Percentiles rank a stretch among this genome's conserved stretches.
phyloP scores from a whole-genome alignment of 64 coral and sea anemone species.

The Dendronephthya gigantea region DNA sequence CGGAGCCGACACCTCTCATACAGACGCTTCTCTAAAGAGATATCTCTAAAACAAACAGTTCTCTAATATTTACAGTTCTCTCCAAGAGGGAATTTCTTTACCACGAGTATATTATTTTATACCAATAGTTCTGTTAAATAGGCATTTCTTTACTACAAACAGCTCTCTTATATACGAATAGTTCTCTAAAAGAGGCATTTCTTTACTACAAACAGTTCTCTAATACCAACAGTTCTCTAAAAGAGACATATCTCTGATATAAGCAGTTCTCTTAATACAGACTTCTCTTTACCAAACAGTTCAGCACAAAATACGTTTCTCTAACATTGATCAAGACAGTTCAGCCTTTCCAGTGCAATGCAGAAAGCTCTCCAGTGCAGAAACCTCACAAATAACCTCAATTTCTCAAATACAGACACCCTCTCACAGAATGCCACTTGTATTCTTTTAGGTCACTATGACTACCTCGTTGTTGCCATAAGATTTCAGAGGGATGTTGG shows the following conservation, averaged over 20 bases:
- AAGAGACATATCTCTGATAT: not conserved
- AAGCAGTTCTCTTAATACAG: no score
- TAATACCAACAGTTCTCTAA: no score
- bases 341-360: no score
- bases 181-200: not conserved
- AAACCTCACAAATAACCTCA: no score
- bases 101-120: no score
- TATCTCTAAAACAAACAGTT: not conserved
- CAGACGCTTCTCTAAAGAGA: not conserved
- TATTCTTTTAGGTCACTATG: not conserved
- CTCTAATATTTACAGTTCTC: not conserved
- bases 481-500: not conserved
- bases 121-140: no score
- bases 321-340: no score
- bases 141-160: not conserved
- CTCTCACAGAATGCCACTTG: no score
- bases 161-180: no score
- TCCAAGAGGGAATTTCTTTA: not conserved
- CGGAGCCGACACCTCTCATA: not conserved
- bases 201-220: not conserved
- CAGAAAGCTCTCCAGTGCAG: no score
- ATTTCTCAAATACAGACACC: not conserved
- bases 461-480: not conserved
- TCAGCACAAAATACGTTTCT: no score
- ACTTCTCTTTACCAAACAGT: no score